A percentile compares a stretch with the other conserved stretches of the same genome.
These are phyloP conservation scores for Leptinotarsa defecta DNA, from an alignment of 1,140 invertebrate genomes.

Conservation along the genomic window DNA sequence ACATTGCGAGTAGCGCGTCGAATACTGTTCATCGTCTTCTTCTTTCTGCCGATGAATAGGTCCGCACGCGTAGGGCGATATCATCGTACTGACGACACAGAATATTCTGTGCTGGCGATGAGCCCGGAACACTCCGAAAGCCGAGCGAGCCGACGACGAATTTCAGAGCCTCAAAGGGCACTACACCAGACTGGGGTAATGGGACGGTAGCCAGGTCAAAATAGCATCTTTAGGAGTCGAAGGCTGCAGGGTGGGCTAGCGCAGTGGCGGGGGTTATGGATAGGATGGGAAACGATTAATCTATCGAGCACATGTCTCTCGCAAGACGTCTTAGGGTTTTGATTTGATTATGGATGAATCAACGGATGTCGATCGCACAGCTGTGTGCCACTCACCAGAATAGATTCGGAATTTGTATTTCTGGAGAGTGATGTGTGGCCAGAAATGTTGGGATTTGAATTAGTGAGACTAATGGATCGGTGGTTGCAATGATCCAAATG, in stretches of 20 bases:
- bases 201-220: conserved; percentile 30
- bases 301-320: conserved; percentile 10
- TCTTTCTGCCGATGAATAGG: conserved; percentile 39
- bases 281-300: conserved; percentile 9
- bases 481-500: no score
- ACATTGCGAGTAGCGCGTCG: conserved; percentile 29
- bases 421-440: no score
- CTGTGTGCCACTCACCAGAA: background rate
- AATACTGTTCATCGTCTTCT: conserved; percentile 30
- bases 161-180: conserved; percentile 22
- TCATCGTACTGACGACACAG: conserved; percentile 38
- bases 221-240: conserved; percentile 28
- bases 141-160: background rate
- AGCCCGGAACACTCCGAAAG: conserved; percentile 6
- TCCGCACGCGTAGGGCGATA: conserved; percentile 45
- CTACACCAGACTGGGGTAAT: conserved; percentile 26
- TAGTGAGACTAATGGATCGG: no score
- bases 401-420: no score
- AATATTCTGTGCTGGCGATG: conserved; percentile 30
- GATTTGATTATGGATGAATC: conserved; percentile 1
- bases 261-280: conserved; percentile 17
- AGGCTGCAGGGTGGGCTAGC: conserved; percentile 19
- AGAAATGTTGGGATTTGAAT: no score
- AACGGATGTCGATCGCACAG: background rate
- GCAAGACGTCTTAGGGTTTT: background rate